phyloP scores from a whole-genome alignment of 2,888 invertebrate genomes.

The Hirudinaria manillensis region DNA sequence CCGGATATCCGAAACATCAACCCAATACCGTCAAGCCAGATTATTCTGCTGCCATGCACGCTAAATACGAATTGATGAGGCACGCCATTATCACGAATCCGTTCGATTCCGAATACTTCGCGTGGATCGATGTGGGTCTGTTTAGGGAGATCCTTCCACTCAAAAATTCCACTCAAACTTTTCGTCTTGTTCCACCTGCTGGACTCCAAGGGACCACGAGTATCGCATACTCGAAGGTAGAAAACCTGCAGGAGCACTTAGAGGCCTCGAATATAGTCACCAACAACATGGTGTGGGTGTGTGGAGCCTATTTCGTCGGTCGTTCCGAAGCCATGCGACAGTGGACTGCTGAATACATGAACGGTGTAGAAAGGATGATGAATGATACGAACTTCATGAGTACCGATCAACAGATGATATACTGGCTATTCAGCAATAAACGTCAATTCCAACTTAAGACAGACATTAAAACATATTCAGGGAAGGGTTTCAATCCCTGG shows the following conservation, averaged over 20 bases:
- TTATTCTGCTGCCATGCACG: constrained; percentile 48
- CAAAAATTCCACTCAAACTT: not conserved
- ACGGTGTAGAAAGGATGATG: constrained; percentile 40
- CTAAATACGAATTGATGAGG: constrained; percentile 46
- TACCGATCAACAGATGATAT: constrained; percentile 48
- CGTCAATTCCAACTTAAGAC: not conserved
- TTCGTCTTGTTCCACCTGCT: not conserved
- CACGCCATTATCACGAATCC: constrained; percentile 41
- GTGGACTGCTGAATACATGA: constrained; percentile 41
- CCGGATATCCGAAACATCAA: constrained; percentile 43
- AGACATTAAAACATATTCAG: constrained; percentile 33
- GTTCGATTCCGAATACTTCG: constrained; percentile 44
- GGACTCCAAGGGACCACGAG: not conserved
- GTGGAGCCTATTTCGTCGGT: constrained; percentile 46
- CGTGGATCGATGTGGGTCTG: constrained; percentile 48
- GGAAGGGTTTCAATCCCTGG: constrained; percentile 39
- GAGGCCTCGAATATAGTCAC: constrained; percentile 40
- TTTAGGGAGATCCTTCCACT: constrained; percentile 40
- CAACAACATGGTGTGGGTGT: constrained; percentile 43
- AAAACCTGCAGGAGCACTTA: constrained; percentile 15
- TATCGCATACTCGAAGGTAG: constrained; percentile 34
- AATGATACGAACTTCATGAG: constrained; percentile 42
- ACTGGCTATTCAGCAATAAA: constrained; percentile 41
- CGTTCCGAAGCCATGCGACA: constrained; percentile 38
- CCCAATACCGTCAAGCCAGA: constrained; percentile 47